A percentile compares a stretch with the other conserved stretches of the same genome.
Evolutionary conservation across 2,888 invertebrate species (phyloP).

Genomic region (Cryptocheilus praepositus): DNA sequence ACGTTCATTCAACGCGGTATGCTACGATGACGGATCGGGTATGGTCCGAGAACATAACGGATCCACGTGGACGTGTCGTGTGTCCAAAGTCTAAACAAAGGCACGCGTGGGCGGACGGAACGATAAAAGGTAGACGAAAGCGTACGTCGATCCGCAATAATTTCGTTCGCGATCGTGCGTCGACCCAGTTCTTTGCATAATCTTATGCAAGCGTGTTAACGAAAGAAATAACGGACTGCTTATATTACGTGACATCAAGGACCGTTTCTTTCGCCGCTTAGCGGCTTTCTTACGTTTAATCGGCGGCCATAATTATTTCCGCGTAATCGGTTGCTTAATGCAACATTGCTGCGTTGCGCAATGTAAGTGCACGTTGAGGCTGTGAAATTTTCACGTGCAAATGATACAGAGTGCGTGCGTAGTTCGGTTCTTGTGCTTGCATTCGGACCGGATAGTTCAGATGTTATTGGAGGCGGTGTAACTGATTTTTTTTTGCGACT

Average conservation of each 20-base stretch:
- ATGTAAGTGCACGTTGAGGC: not conserved
- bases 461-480: too few species aligned
- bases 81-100: slow-evolving; percentile 23
- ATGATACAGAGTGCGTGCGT: too few species aligned
- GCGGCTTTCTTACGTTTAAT: slow-evolving; percentile 45
- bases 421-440: too few species aligned
- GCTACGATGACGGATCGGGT: slow-evolving; percentile 33
- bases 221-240: slow-evolving; percentile 53
- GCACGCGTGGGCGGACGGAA: slow-evolving; percentile 18
- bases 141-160: slow-evolving; percentile 34
- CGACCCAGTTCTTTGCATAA: slow-evolving; percentile 60
- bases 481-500: too few species aligned
- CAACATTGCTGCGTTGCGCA: not conserved
- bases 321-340: not conserved
- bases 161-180: slow-evolving; percentile 29
- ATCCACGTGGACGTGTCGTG: slow-evolving; percentile 35
- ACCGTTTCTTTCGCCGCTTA: slow-evolving; percentile 41
- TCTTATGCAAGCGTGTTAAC: slow-evolving; percentile 65
- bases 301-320: slow-evolving; percentile 16
- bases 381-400: too few species aligned
- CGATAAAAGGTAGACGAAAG: slow-evolving; percentile 17
- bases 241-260: slow-evolving; percentile 4
- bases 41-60: slow-evolving; percentile 41
- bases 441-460: too few species aligned
- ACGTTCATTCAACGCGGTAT: slow-evolving; percentile 26